Percentiles rank a stretch among this genome's conserved stretches.
These are phyloP conservation scores for Darwinula stevensoni DNA, from an alignment of 2,888 invertebrate genomes.

Conservation along the genomic window DNA sequence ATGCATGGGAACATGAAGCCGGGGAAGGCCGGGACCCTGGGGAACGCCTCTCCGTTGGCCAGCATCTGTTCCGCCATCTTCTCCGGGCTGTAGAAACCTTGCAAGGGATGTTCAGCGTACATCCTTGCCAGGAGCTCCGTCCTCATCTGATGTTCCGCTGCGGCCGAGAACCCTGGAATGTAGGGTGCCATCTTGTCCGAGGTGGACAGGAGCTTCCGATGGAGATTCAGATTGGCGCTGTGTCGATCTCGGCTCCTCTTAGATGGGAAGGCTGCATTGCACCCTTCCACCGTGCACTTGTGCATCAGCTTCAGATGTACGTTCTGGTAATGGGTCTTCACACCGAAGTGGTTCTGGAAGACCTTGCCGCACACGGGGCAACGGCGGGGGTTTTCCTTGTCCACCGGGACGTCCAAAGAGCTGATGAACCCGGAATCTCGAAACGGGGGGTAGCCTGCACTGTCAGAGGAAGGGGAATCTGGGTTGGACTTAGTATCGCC, in stretches of 20 bases:
- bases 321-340: slow-evolving; percentile 83
- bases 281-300: slow-evolving; percentile 76
- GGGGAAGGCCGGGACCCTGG: slow-evolving; percentile 7
- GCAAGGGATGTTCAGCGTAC: too few species aligned
- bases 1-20: slow-evolving; percentile 10
- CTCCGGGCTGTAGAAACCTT: too few species aligned
- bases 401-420: slow-evolving; percentile 45
- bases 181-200: slow-evolving; percentile 12
- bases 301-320: slow-evolving; percentile 84
- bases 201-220: slow-evolving; percentile 55
- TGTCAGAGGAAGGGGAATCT: slow-evolving; percentile 11
- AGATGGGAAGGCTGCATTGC: slow-evolving; percentile 77
- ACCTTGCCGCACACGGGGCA: slow-evolving; percentile 76
- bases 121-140: too few species aligned
- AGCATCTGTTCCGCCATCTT: not conserved
- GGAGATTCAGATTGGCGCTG: slow-evolving; percentile 64
- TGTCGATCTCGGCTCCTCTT: slow-evolving; percentile 74
- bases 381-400: slow-evolving; percentile 63
- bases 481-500: slow-evolving; percentile 9
- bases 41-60: not conserved
- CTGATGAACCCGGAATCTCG: slow-evolving; percentile 8
- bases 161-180: too few species aligned
- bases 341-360: slow-evolving; percentile 71
- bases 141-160: slow-evolving; percentile 6
- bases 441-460: slow-evolving; percentile 4